A percentile compares a stretch with the other conserved stretches of the same genome.
phyloP scores from a whole-genome alignment of 2,888 invertebrate species.

The Limenitis camilla region DNA sequence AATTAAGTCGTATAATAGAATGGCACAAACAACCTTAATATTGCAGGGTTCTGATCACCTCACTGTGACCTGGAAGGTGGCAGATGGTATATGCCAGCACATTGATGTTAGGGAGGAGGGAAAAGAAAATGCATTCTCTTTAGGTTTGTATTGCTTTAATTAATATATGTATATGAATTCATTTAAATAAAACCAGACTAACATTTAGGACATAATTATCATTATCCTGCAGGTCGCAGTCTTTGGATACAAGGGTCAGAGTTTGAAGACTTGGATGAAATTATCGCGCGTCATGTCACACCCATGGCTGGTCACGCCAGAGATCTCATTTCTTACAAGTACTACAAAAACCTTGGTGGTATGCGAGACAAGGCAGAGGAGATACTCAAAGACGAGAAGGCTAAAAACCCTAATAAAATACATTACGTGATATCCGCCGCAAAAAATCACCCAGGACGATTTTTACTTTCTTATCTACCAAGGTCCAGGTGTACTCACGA shows the following conservation, averaged over 20 bases:
- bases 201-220: neutral
- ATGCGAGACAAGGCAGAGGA: slow-evolving; percentile 92
- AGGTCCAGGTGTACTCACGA: slow-evolving; percentile 90
- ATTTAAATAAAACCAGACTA: neutral
- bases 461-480: slow-evolving; percentile 94
- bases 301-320: slow-evolving; percentile 97
- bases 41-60: slow-evolving; percentile 89
- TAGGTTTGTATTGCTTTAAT: slow-evolving; percentile 76
- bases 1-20: neutral
- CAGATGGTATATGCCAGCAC: slow-evolving; percentile 95
- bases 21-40: slow-evolving; percentile 14
- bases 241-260: slow-evolving; percentile 93
- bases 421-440: slow-evolving; percentile 91
- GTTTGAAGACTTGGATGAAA: slow-evolving; percentile 99
- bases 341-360: slow-evolving; percentile 84
- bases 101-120: slow-evolving; percentile 97
- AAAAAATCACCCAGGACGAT: slow-evolving; percentile 92
- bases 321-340: slow-evolving; percentile 93
- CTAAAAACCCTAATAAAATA: slow-evolving; percentile 89
- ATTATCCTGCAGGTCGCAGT: slow-evolving; percentile 55
- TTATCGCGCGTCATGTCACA: slow-evolving; percentile 95
- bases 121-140: slow-evolving; percentile 95
- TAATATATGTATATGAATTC: neutral
- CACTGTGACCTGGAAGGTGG: slow-evolving; percentile 99
- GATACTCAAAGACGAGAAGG: slow-evolving; percentile 89